These are phyloP conservation scores for Tragelaphus imberbis DNA, from an alignment of 2,113 vertebrate genomes.

Conservation along the genomic window DNA sequence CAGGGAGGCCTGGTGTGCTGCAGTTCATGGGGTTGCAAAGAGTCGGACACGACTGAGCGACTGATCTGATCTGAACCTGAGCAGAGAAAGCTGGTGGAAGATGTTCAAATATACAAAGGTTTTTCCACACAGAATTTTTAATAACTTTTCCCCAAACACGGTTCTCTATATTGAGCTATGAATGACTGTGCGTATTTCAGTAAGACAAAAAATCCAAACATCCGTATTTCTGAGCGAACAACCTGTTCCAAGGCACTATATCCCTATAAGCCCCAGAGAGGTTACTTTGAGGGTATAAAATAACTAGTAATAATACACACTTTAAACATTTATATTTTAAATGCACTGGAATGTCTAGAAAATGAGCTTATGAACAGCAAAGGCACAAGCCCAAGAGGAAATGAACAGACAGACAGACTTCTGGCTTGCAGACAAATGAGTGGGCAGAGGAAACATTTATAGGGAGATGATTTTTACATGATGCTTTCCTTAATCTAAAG, in stretches of 20 bases:
- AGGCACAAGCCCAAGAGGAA: conserved; percentile 34
- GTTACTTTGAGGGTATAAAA: not conserved
- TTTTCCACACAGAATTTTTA: not conserved
- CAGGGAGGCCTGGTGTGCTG: too few species aligned
- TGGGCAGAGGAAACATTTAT: conserved; percentile 43
- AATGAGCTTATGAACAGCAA: not conserved
- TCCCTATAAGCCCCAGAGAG: not conserved
- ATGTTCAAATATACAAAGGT: not conserved
- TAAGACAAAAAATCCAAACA: not conserved
- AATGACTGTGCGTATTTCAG: not conserved
- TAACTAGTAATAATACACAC: not conserved
- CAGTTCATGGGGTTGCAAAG: too few species aligned
- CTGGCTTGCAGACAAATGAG: conserved; percentile 31
- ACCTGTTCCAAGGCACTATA: not conserved
- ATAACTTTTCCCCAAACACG: not conserved
- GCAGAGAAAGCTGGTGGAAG: not conserved
- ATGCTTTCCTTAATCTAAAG: conserved; percentile 54
- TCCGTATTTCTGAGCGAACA: not conserved
- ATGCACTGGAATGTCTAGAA: not conserved
- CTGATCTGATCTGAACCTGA: not conserved
- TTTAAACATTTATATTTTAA: not conserved
- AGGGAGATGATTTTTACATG: conserved; percentile 34
- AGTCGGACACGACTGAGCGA: too few species aligned
- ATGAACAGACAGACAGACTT: not conserved
- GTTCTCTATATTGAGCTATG: not conserved